Evolutionary conservation across 2,888 invertebrate genomes (phyloP).

Genomic region (Reticulitermes lucifugus): DNA sequence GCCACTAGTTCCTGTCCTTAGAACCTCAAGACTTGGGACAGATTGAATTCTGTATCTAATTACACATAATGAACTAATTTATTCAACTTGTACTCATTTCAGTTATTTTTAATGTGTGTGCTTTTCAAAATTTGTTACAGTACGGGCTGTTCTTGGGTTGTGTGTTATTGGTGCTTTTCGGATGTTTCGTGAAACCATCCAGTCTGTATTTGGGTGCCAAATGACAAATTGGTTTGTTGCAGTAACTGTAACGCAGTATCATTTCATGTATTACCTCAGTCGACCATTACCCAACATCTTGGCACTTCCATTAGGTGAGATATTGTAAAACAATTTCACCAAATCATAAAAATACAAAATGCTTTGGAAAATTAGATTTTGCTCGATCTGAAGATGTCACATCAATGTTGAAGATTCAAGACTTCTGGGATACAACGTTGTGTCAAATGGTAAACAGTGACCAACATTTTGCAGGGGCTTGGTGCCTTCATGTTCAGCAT

Average conservation of each 20-base stretch:
- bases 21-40: no score
- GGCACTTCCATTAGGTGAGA: slow-evolving; percentile 89
- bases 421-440: no score
- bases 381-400: no score
- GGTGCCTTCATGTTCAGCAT: no score
- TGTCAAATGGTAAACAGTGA: no score
- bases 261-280: slow-evolving; percentile 97
- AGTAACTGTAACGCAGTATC: slow-evolving; percentile 94
- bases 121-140: slow-evolving; percentile 66
- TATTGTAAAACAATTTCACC: slow-evolving; percentile 38
- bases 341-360: not conserved
- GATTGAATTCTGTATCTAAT: no score
- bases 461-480: no score
- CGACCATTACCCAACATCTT: slow-evolving; percentile 95
- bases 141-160: slow-evolving; percentile 82
- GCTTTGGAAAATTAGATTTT: no score
- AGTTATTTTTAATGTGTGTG: not conserved
- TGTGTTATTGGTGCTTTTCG: slow-evolving; percentile 81
- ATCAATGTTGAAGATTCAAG: no score
- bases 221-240: slow-evolving; percentile 85
- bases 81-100: not conserved
- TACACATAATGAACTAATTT: no score
- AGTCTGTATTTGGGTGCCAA: slow-evolving; percentile 80
- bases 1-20: no score
- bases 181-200: slow-evolving; percentile 78